Percentiles rank a stretch among this genome's conserved stretches.
phyloP scores from a whole-genome alignment of 2,888 invertebrate genomes.

The Diaperis boleti region DNA sequence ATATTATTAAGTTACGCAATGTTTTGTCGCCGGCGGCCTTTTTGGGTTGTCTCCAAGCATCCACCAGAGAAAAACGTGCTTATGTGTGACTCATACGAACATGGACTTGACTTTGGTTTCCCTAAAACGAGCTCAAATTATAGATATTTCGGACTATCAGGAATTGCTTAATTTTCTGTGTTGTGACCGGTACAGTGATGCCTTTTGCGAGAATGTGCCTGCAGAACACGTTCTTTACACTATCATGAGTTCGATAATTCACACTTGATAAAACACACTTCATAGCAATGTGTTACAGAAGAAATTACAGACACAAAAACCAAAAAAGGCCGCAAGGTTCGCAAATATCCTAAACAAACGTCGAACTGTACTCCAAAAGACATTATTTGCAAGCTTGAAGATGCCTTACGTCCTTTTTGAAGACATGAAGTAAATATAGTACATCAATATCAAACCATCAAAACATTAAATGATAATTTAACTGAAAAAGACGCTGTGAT shows the following conservation, averaged over 20 bases:
- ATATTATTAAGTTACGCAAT: too few species aligned
- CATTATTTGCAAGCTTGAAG: not conserved
- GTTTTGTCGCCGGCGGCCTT: too few species aligned
- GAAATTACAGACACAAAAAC: not conserved
- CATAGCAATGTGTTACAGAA: not conserved
- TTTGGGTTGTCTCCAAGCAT: not conserved
- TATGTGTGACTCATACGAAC: not conserved
- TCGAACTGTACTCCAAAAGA: not conserved
- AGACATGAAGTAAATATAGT: not conserved
- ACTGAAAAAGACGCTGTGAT: constrained; percentile 39
- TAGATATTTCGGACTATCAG: not conserved
- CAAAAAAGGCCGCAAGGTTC: not conserved
- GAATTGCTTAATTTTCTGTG: not conserved
- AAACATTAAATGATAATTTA: constrained; percentile 28
- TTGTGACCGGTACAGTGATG: not conserved
- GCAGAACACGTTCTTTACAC: not conserved
- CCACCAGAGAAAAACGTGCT: not conserved
- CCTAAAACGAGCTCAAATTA: not conserved
- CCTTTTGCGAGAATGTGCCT: not conserved
- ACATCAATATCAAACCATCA: not conserved
- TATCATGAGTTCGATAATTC: not conserved
- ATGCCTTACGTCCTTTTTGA: not conserved
- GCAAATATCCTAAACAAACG: not conserved
- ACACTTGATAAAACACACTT: not conserved
- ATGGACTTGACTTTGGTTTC: not conserved